phyloP scores from a whole-genome alignment of 2,797 vertebrate genomes.

The Alosa sapidissima region DNA sequence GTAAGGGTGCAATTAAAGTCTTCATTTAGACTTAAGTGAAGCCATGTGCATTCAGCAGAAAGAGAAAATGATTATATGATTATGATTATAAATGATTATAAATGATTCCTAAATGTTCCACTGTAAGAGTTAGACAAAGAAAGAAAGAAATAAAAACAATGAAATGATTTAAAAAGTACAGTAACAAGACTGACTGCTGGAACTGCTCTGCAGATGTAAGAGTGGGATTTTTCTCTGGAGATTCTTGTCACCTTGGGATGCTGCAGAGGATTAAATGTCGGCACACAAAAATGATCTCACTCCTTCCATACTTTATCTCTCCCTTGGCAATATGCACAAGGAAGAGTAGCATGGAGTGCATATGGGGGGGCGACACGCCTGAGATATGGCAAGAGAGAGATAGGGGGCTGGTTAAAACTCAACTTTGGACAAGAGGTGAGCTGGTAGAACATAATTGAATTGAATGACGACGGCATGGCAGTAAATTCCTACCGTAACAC shows the following conservation, averaged over 20 bases:
- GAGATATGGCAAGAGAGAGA: not conserved
- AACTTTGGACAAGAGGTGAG: constrained; percentile 37
- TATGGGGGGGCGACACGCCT: not conserved
- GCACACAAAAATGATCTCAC: constrained; percentile 66
- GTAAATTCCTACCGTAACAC: constrained; percentile 73
- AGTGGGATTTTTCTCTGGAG: constrained; percentile 14
- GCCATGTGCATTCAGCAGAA: not conserved
- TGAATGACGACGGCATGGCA: constrained; percentile 54
- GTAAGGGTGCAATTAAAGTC: constrained; percentile 22
- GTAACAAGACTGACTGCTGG: not conserved
- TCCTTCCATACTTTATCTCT: constrained; percentile 59
- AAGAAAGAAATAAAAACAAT: not conserved
- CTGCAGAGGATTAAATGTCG: constrained; percentile 61
- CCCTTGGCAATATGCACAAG: constrained; percentile 66
- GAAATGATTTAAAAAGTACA: not conserved
- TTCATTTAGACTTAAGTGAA: constrained; percentile 15
- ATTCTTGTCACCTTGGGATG: constrained; percentile 18
- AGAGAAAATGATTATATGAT: not conserved
- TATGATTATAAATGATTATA: too few species aligned
- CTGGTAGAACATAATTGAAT: constrained; percentile 9
- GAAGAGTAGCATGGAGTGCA: constrained; percentile 36
- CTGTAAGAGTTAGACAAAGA: not conserved
- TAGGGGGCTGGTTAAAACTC: not conserved
- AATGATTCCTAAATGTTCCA: not conserved
- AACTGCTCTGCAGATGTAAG: constrained; percentile 12